Base-by-base conservation (phyloP, 2,113 vertebrate species). In the Grammomys dolichurus region DNA sequence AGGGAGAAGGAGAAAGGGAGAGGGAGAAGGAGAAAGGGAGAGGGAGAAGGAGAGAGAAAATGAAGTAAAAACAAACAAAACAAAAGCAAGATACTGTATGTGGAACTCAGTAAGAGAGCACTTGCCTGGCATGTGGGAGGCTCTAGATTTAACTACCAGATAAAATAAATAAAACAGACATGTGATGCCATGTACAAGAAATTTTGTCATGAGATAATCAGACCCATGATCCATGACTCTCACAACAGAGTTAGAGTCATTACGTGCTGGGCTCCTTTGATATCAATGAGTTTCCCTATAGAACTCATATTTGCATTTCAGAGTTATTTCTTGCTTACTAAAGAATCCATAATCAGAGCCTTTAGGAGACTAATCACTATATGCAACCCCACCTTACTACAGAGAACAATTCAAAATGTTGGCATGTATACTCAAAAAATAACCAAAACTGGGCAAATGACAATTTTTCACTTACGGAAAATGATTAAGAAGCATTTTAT, bases 361-460 rank as follows among this genome's bases (percentile, higher is more conserved):
- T 75, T 58, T 92, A 81, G 92, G 58, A 75, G n/a, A 84, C 56
- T 86, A 40, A 90, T 17, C 5, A 56, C 51, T 58, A 69, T 4
- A 81, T 11, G 46, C 22, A 48, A 65, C 48, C 67, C 7, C 19
- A 81, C 51, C 46, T 88, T 75, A 48, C 26, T 70, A 56, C 72
- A 85, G 33, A 54, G 65, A 77, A 40, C 69, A 51, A 56, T 17
- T 91, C 58, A 81, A 80, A 93, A 81, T 58, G n/a, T 58, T 88
- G 46, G n/a, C 51, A 31, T 6, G 17, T 36, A 54, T 13, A 63
- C 65, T 46, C 36, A 78, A 88, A 69, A 51, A 85, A 85, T 69
- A 90, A 94, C 22, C 60, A 90, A 43, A 70, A 88, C 65, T 81
- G 51, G 69, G 3, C 43, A 89, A 91, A 65, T 77, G 46, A 93